Base-by-base conservation (phyloP, 2,113 vertebrate genomes). In the Hippocampus barbouri region DNA sequence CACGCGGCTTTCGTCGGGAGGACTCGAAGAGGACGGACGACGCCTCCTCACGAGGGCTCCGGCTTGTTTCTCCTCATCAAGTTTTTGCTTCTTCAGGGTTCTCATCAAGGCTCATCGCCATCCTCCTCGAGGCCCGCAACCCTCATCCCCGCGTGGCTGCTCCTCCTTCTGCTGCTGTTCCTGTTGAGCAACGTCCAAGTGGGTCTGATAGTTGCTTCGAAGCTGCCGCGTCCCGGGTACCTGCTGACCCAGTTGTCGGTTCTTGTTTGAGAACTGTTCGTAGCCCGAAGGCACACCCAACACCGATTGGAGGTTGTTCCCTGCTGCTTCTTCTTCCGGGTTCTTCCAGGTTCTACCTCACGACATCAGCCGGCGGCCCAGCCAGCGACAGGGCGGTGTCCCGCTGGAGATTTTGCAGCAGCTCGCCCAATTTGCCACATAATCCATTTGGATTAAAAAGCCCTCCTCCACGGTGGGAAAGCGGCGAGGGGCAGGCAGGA, bases 371-470 rank as follows among this genome's bases (percentile, higher is more conserved):
- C 25, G 20, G 23, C 56, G 30, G 73, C 3, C 66, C 53, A 51
- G 68, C 41, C 45, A 70, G 49, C 38, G 40, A 54, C 69, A 74
- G 38, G 68, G 43, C 20, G 57, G 66, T 54, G 45, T 68, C 63
- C 61, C 47, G 73, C 67, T 54, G 53, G 11, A 72, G 79, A 76
- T 76, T 82, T 73, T 83, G 57, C 63, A 56, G 72, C 77, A 67
- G 59, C 79, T 86, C 82, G 65, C 87, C 88, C 88, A 92, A 91
- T 92, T 89, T 90, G 87, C 81, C 72, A 83, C 38, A 54, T 93
- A 93, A 93, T 92, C 92, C 88, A 90, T 82, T 90, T 89, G 89
- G 92, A 93, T 93, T 93, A 91, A 90, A 89, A 85, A 85, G 79
- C 85, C 82, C 80, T 78, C 87, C 81, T 83, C 83, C 82, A 71